These are phyloP conservation scores for Pyralis farinalis DNA, from an alignment of 2,888 invertebrate species.

Conservation along the genomic window DNA sequence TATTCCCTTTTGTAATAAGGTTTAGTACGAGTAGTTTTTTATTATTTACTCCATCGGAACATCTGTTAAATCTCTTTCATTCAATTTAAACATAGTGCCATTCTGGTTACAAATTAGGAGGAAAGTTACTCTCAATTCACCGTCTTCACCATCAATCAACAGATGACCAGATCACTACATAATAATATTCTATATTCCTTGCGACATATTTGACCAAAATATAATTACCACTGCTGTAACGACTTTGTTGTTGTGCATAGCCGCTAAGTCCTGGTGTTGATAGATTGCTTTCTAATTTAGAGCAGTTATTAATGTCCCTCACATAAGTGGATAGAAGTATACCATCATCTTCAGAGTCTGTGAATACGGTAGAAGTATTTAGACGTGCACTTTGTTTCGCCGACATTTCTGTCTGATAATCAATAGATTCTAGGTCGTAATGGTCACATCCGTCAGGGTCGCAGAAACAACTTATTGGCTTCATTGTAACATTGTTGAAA, in stretches of 20 bases:
- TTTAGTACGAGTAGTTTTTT: constrained; percentile 17
- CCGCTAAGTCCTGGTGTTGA: too few species aligned
- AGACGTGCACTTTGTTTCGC: too few species aligned
- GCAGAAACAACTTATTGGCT: constrained; percentile 8
- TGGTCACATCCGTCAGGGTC: not conserved
- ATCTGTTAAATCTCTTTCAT: constrained; percentile 21
- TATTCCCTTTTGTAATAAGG: too few species aligned
- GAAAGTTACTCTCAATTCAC: constrained; percentile 17
- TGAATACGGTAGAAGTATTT: not conserved
- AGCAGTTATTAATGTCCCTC: not conserved
- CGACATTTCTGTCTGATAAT: not conserved
- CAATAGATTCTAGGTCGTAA: not conserved
- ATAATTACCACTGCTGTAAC: too few species aligned
- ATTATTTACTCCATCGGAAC: constrained; percentile 17
- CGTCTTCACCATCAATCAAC: constrained; percentile 18
- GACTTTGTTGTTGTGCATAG: constrained; percentile 1
- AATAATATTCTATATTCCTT: constrained; percentile 13
- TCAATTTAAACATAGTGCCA: constrained; percentile 16
- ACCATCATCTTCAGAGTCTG: not conserved
- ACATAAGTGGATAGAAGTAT: not conserved
- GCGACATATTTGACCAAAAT: constrained; percentile 1
- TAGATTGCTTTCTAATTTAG: too few species aligned
- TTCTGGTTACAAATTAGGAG: constrained; percentile 16
- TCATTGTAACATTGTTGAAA: not conserved
- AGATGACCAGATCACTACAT: constrained; percentile 14